These are phyloP conservation scores for Agrotis segetum DNA, from an alignment of 2,888 invertebrate species.

Conservation along the genomic window DNA sequence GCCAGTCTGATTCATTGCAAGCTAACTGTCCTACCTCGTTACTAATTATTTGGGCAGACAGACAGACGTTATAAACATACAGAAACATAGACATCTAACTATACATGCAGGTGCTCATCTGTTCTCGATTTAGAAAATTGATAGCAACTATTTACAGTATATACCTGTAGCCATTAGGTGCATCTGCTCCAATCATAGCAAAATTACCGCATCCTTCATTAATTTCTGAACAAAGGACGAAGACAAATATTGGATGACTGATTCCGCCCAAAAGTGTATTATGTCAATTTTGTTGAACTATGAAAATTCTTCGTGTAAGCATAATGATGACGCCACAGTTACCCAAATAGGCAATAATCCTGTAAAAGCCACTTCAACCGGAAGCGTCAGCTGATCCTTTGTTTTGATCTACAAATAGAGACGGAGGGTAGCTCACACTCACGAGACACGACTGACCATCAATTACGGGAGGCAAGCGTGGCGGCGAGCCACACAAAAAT, in stretches of 20 bases:
- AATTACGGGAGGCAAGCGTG: slow-evolving; percentile 63
- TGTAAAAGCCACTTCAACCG: slow-evolving; percentile 20
- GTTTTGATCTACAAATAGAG: slow-evolving; percentile 49
- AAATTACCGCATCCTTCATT: no score
- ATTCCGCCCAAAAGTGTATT: no score
- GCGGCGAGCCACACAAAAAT: slow-evolving; percentile 49
- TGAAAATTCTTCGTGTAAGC: not conserved
- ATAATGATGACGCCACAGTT: not conserved
- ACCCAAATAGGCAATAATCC: not conserved
- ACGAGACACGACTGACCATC: slow-evolving; percentile 47
- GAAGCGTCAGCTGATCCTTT: slow-evolving; percentile 40
- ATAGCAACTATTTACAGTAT: not conserved
- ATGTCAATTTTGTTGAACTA: no score
- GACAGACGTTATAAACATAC: slow-evolving; percentile 25
- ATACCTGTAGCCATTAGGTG: no score
- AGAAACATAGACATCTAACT: not conserved
- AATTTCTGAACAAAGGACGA: no score
- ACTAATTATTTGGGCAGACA: slow-evolving; percentile 61
- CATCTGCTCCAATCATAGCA: no score
- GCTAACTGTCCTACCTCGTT: slow-evolving; percentile 41
- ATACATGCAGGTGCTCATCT: not conserved
- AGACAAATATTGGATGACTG: no score
- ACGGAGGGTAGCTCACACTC: slow-evolving; percentile 19
- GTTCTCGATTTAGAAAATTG: not conserved
- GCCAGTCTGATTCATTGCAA: slow-evolving; percentile 61